Evolutionary conservation across 1,140 invertebrate species (phyloP).

Genomic region (Leptopilina clavipes): DNA sequence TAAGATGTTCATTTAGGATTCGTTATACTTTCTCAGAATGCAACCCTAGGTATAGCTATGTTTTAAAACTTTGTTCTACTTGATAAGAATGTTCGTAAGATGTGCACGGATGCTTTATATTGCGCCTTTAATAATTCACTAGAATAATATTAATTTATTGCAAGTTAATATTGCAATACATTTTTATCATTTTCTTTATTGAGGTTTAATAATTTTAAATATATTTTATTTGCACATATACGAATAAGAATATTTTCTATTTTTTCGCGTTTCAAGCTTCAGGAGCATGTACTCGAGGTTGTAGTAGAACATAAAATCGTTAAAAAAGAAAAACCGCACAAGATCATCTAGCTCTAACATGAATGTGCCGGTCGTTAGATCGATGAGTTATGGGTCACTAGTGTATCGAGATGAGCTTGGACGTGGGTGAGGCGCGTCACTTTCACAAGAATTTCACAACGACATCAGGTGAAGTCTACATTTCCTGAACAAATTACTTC

Average conservation of each 20-base stretch:
- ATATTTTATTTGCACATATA: no score
- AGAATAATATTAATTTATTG: no score
- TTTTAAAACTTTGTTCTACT: no score
- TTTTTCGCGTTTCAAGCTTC: not conserved
- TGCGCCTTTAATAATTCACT: no score
- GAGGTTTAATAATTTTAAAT: not conserved
- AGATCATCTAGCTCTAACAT: not conserved
- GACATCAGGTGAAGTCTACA: slow-evolving; percentile 15
- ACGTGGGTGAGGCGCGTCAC: slow-evolving; percentile 17
- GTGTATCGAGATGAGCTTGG: slow-evolving; percentile 7
- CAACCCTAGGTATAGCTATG: not conserved
- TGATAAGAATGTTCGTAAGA: no score
- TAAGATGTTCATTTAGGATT: slow-evolving; percentile 16
- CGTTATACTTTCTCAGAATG: not conserved
- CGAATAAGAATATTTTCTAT: not conserved
- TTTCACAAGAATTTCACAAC: slow-evolving; percentile 16
- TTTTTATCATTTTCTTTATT: no score
- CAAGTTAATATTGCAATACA: no score
- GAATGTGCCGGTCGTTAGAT: slow-evolving; percentile 8
- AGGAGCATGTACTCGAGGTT: slow-evolving; percentile 8
- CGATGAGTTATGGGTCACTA: slow-evolving; percentile 14
- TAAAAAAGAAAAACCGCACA: slow-evolving; percentile 12
- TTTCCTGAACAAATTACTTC: slow-evolving; percentile 19
- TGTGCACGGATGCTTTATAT: no score
- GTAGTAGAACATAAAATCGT: not conserved